These are phyloP conservation scores for human DNA, from an alignment of 2,113 vertebrate species.

Conservation along the genomic window GRCh38 chr16:5560501-5561000, in stretches of 20 bases:
- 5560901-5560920: neutral
- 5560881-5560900: neutral
- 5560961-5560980: neutral
- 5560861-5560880: neutral
- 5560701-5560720: neutral
- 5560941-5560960: neutral
- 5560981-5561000: neutral
- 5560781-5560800: neutral
- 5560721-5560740: neutral
- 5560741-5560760: neutral
- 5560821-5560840: too few species aligned
- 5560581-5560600: neutral
- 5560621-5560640: neutral
- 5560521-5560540: neutral
- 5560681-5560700: neutral
- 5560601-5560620: neutral
- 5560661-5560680: neutral
- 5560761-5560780: neutral
- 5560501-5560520: neutral
- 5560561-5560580: neutral
- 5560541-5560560: neutral
- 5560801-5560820: neutral
- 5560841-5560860: neutral
- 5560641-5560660: neutral
- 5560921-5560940: neutral